These are phyloP conservation scores for Lepidocyrtoides sp. DNA, from an alignment of 2,888 invertebrate species.

Conservation along the genomic window DNA sequence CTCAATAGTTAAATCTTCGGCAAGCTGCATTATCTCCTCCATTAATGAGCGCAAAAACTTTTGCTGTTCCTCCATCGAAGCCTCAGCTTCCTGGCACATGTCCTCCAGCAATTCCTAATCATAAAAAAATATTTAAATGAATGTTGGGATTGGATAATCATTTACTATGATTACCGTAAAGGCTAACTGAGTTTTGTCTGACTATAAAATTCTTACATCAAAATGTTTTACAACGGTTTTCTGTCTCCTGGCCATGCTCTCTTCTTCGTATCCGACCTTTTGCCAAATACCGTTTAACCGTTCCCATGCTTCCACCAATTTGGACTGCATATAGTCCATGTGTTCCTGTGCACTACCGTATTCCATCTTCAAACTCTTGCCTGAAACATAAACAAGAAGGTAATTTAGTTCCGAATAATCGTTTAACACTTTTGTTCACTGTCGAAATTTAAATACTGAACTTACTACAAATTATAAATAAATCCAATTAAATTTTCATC, in stretches of 20 bases:
- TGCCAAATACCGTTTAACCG: conserved; percentile 60
- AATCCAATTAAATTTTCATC: too few relatives aligned
- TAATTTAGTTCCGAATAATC: too few relatives aligned
- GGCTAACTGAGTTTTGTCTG: not conserved
- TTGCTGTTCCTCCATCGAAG: conserved; percentile 48
- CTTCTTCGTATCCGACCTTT: conserved; percentile 58
- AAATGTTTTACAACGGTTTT: conserved; percentile 61
- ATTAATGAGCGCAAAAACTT: conserved; percentile 32
- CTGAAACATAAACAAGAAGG: too few relatives aligned
- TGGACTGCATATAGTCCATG: conserved; percentile 26
- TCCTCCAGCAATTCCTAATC: conserved; percentile 73
- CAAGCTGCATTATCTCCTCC: conserved; percentile 63
- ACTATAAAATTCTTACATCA: conserved; percentile 50
- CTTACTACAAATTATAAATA: too few relatives aligned
- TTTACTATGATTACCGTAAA: conserved; percentile 2
- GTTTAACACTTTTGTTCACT: too few relatives aligned
- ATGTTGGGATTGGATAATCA: too few relatives aligned
- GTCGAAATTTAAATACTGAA: too few relatives aligned
- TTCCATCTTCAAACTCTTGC: not conserved
- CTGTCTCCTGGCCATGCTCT: conserved; percentile 40
- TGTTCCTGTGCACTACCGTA: not conserved
- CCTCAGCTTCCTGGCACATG: conserved; percentile 70
- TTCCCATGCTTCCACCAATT: conserved; percentile 42
- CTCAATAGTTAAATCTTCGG: conserved; percentile 73
- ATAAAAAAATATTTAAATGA: not conserved